Conservation (phyloP, 2,797 vertebrate species). For the Chelon auratus region DNA sequence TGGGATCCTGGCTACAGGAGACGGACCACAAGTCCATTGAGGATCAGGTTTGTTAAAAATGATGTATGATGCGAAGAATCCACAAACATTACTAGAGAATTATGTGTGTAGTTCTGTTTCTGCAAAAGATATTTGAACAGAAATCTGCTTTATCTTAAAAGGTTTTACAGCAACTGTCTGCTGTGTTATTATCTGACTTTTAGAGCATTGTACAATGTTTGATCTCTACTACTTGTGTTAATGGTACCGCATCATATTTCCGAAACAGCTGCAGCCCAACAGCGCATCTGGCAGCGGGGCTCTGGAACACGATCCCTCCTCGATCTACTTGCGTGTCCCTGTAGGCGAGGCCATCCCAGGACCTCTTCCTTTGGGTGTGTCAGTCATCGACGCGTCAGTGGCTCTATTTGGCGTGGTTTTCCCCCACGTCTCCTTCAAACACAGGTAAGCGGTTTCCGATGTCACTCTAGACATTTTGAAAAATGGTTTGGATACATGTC, state of each 20-base stretch:
- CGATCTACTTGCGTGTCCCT: conserved; percentile 96
- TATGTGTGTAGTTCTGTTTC: neutral
- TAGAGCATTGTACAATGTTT: neutral
- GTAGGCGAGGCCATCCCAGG: conserved; percentile 95
- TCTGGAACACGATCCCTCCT: conserved; percentile 97
- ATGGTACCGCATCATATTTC: conserved; percentile 10
- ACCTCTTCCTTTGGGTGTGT: conserved; percentile 96
- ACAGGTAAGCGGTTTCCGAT: conserved; percentile 84
- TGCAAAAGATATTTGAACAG: neutral
- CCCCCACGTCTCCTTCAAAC: conserved; percentile 98
- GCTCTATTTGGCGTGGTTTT: conserved; percentile 99
- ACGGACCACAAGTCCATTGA: conserved; percentile 99
- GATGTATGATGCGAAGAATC: neutral
- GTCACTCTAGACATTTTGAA: neutral
- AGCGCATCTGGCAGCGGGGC: conserved; percentile 98
- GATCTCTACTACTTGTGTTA: neutral
- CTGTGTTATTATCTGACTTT: neutral
- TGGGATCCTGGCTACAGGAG: conserved; percentile 99
- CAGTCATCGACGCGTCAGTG: conserved; percentile 97
- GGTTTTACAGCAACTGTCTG: neutral
- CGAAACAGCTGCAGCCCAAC: conserved; percentile 94
- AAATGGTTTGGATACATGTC: neutral
- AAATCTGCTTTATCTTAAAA: neutral
- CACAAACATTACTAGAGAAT: neutral
- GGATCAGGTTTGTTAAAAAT: conserved; percentile 89